Conservation (phyloP, 2,888 invertebrate species). For the Perdita meconis region DNA sequence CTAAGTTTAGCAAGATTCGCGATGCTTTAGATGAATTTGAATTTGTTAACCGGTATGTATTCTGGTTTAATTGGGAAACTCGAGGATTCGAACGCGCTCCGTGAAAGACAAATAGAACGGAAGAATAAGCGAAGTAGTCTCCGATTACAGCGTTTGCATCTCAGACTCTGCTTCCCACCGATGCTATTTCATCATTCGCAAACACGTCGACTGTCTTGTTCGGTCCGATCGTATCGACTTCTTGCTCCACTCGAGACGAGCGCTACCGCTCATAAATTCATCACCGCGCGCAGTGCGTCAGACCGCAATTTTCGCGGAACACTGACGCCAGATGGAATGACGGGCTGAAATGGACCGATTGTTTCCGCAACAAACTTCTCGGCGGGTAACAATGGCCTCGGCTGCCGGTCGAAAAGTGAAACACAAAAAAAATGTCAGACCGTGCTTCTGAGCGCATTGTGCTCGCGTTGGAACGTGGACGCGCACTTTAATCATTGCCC, state of each 20-base stretch:
- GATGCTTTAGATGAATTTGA: constrained; percentile 56
- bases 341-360: constrained; percentile 5
- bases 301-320: constrained; percentile 13
- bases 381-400: constrained; percentile 27
- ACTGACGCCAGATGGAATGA: background rate
- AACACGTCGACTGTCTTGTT: constrained; percentile 19
- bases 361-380: constrained; percentile 7
- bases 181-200: constrained; percentile 58
- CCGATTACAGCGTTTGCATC: constrained; percentile 68
- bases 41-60: constrained; percentile 45
- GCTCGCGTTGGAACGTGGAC: constrained; percentile 39
- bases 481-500: constrained; percentile 62
- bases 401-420: background rate
- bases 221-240: constrained; percentile 2
- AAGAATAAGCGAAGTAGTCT: constrained; percentile 43
- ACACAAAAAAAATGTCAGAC: constrained; percentile 35
- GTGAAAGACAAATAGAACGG: constrained; percentile 74
- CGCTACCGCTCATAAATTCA: constrained; percentile 19
- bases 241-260: background rate
- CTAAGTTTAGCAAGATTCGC: background rate
- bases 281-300: background rate
- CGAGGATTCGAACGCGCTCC: constrained; percentile 77
- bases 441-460: constrained; percentile 21
- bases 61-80: constrained; percentile 77
- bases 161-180: constrained; percentile 58